Percentiles rank a stretch among this genome's conserved stretches.
These are phyloP conservation scores for Sphenodon punctatus DNA, from an alignment of 2,797 vertebrate genomes.

Conservation along the genomic window DNA sequence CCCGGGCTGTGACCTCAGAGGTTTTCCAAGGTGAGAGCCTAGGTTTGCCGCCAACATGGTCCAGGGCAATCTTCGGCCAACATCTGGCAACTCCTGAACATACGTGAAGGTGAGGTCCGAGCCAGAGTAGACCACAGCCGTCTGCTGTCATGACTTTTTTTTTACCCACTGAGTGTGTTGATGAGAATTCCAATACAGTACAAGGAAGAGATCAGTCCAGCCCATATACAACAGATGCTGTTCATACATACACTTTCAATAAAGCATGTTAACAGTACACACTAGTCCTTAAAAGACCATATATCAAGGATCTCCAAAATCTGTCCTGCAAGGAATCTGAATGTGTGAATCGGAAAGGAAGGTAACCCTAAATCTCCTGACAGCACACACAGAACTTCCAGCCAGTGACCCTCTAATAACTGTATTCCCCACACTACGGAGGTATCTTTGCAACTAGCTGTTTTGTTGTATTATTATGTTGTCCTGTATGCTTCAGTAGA, in stretches of 20 bases:
- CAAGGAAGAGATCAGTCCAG: background rate
- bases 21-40: too few relatives aligned
- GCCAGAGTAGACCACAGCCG: too few relatives aligned
- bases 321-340: background rate
- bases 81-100: too few relatives aligned
- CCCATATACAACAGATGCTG: background rate
- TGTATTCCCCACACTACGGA: constrained; percentile 15
- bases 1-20: too few relatives aligned
- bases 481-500: background rate
- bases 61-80: too few relatives aligned
- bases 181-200: background rate
- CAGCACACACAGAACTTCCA: constrained; percentile 2
- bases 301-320: background rate
- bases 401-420: constrained; percentile 1
- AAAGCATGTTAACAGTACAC: constrained; percentile 10
- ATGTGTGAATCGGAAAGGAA: too few relatives aligned
- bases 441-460: background rate
- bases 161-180: background rate
- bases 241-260: background rate
- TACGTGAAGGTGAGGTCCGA: too few relatives aligned
- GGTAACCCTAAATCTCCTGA: background rate
- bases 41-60: too few relatives aligned
- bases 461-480: constrained; percentile 1
- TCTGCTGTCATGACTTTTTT: too few relatives aligned
- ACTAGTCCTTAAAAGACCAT: background rate